These are phyloP conservation scores for Pristionchus maxplancki DNA, from an alignment of 2,888 invertebrate species.

Conservation along the genomic window DNA sequence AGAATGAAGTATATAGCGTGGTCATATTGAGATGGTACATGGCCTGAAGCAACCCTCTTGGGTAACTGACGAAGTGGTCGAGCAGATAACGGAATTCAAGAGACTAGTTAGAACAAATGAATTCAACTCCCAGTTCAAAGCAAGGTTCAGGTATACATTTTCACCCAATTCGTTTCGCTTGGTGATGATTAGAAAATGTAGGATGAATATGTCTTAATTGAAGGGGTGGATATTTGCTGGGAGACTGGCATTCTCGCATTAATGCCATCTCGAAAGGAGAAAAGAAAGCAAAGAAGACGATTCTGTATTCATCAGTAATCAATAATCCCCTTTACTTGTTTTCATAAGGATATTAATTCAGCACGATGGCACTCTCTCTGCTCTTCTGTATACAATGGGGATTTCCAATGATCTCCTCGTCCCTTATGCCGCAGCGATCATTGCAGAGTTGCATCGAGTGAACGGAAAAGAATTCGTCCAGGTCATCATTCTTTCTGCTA, in stretches of 20 bases:
- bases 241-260: background rate
- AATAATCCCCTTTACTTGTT: background rate
- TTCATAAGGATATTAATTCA: conserved; percentile 37
- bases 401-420: conserved; percentile 62
- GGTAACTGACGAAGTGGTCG: conserved; percentile 14
- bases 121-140: conserved; percentile 29
- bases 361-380: conserved; percentile 64
- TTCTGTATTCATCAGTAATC: conserved; percentile 60
- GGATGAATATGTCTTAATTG: background rate
- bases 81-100: conserved; percentile 24
- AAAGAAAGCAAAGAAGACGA: conserved; percentile 52
- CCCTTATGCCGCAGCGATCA: conserved; percentile 60
- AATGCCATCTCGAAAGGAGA: conserved; percentile 21
- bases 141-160: conserved; percentile 36
- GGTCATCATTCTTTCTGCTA: background rate
- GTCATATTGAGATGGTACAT: background rate
- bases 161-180: no score
- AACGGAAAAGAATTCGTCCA: conserved; percentile 56
- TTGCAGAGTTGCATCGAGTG: conserved; percentile 58
- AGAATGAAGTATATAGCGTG: no score
- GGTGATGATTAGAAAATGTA: no score
- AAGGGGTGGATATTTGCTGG: conserved; percentile 49
- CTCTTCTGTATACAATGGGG: conserved; percentile 58
- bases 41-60: conserved; percentile 41
- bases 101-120: background rate